Conservation (phyloP, 2,888 invertebrate genomes). For the Odiellus spinosus region DNA sequence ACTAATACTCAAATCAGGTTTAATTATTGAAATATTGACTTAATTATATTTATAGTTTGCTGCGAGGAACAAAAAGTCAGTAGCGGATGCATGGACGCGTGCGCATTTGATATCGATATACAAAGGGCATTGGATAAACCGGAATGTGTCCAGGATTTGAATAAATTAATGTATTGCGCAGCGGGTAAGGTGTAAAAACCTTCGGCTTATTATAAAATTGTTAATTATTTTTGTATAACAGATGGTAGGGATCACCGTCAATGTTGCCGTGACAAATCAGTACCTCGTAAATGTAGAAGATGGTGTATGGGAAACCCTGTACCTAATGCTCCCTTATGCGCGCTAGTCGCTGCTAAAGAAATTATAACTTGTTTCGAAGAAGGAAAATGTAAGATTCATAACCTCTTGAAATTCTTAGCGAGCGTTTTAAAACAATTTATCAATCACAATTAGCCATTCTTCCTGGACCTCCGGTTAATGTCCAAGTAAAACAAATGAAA, state of each 20-base stretch:
- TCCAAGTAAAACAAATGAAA: constrained; percentile 23
- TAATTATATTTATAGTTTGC: constrained; percentile 44
- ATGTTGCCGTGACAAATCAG: constrained; percentile 63
- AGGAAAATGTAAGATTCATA: constrained; percentile 39
- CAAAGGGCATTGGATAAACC: constrained; percentile 63
- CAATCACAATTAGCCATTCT: constrained; percentile 36
- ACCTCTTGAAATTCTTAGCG: not conserved
- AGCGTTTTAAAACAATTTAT: constrained; percentile 4
- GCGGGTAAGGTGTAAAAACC: too few relatives aligned
- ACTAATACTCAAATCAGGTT: too few relatives aligned
- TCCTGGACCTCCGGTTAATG: constrained; percentile 61
- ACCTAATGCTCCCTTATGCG: constrained; percentile 46
- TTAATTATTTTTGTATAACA: too few relatives aligned
- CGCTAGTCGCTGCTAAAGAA: constrained; percentile 51
- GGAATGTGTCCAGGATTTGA: constrained; percentile 64
- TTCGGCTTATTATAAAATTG: too few relatives aligned
- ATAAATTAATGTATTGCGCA: constrained; percentile 70
- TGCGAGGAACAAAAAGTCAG: constrained; percentile 66
- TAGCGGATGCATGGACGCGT: constrained; percentile 60
- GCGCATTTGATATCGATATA: constrained; percentile 65
- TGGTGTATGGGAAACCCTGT: constrained; percentile 66
- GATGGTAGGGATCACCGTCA: constrained; percentile 57
- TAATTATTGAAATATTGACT: too few relatives aligned
- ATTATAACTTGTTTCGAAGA: constrained; percentile 69
- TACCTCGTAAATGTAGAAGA: constrained; percentile 62